These are phyloP conservation scores for Mus musculus DNA, from an alignment of 2,113 vertebrate genomes.

Conservation along the genomic window GRCm39 chr2:80010501-80011000, in stretches of 20 bases:
- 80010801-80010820: background rate
- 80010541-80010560: background rate
- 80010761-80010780: conserved; percentile 32
- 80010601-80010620: background rate
- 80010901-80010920: background rate
- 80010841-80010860: background rate
- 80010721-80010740: background rate
- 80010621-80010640: background rate
- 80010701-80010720: background rate
- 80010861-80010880: background rate
- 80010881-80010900: background rate
- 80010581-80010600: background rate
- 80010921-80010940: background rate
- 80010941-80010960: background rate
- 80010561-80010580: background rate
- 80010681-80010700: background rate
- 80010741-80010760: background rate
- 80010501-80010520: background rate
- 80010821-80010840: background rate
- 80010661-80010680: background rate
- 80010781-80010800: background rate
- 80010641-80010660: background rate
- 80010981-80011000: background rate
- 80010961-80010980: background rate
- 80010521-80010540: background rate